Evolutionary conservation across 2,888 invertebrate genomes (phyloP), one percentile per base, ranked within the genome.

Genomic region (Eremobia ochroleuca): DNA sequence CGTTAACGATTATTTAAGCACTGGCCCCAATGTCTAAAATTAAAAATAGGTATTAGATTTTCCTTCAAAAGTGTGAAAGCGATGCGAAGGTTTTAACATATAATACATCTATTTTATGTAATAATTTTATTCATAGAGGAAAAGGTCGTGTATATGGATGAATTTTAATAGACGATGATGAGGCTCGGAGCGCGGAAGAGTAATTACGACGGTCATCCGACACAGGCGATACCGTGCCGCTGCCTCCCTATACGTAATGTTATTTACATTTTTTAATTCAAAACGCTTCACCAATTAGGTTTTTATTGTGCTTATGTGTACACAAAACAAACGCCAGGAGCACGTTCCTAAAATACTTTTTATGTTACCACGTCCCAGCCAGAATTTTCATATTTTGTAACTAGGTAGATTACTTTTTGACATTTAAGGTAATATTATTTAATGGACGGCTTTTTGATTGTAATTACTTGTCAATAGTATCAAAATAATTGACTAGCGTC

Each of bases 91-190:
- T 84, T 73, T 83, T 59, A 70, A 84, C 61, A 75, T 70, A 81
- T 87, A 81, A 81, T 82, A 86, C 79, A 82, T 85, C 81, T 89
- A 90, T 81, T 85, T 87, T 86, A 88, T 86, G 84, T 86, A 88
- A 92, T 92, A 92, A 93, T 91, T 91, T 93, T 94, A 94, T 94
- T 93, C 93, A 94, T 92, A 91, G 91, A 90, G 90, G 88, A 86
- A 91, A 92, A 92, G 93, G 93, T 92, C 92, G 91, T 90, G 91
- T 91, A 89, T 93, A 92, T 93, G 92, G 90, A 92, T 94, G 93
- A 94, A 94, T 95, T 95, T 95, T 94, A 95, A 95, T 94, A 94
- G 91, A 92, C 91, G 90, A 92, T 93, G 94, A 94, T 94, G 93
- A 92, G 91, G 86, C 90, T 88, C 83, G 88, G 92, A 89, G 90